Evolutionary conservation across 1,140 invertebrate species (phyloP).

Genomic region (Rhysida immarginata): DNA sequence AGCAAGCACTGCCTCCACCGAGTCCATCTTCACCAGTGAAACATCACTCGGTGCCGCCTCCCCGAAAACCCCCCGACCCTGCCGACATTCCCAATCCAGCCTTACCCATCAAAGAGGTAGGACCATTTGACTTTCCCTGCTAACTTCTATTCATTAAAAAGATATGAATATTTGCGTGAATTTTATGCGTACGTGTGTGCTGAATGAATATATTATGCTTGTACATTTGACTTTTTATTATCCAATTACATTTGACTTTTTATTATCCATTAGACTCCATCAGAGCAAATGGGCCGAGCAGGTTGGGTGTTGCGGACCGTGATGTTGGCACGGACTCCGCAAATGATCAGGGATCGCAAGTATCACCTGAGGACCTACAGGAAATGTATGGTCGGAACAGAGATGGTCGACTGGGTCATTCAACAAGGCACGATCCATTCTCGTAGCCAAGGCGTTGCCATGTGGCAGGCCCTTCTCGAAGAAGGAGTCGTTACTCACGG

Average conservation of each 20-base stretch:
- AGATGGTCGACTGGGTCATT: constrained; percentile 65
- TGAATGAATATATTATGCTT: too few relatives aligned
- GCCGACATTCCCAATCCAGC: constrained; percentile 19
- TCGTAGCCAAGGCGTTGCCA: constrained; percentile 55
- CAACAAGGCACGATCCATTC: constrained; percentile 37
- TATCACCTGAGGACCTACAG: constrained; percentile 34
- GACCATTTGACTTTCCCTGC: background rate
- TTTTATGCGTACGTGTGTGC: too few relatives aligned
- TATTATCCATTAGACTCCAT: constrained; percentile 36
- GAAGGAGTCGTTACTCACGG: constrained; percentile 63
- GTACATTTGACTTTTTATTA: too few relatives aligned
- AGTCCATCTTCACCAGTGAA: background rate
- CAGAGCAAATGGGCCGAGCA: constrained; percentile 43
- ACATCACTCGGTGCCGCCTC: background rate
- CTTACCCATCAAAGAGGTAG: constrained; percentile 22
- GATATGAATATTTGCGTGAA: too few relatives aligned
- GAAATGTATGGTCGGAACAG: constrained; percentile 40
- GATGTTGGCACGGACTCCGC: constrained; percentile 43
- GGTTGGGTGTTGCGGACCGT: constrained; percentile 52
- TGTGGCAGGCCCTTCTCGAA: constrained; percentile 73
- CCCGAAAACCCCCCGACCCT: constrained; percentile 14
- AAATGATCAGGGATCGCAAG: constrained; percentile 44
- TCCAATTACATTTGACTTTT: too few relatives aligned
- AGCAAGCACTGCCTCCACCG: background rate
- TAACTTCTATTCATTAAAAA: too few relatives aligned